Base-by-base conservation (phyloP, 2,113 vertebrate species). In the Chlorodrepanis virens region DNA sequence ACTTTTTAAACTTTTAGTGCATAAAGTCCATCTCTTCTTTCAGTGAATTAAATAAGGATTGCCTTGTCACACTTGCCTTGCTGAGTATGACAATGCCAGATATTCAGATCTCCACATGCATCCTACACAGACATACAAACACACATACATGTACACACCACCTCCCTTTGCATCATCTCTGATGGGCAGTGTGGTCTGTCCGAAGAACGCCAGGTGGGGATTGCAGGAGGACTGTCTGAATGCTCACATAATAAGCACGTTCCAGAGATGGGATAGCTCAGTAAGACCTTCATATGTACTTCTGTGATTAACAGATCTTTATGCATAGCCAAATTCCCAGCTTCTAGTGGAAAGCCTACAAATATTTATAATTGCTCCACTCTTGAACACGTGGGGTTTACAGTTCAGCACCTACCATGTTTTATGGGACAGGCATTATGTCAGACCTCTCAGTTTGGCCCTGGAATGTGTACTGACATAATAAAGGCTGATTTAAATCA, bases 191-290 rank as follows among this genome's bases (percentile, higher is more conserved):
- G 12, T 24, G 33, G 5, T 63, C 40, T 59, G 45, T 24, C 24
- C 5, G 29, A 45, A 45, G 28, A 52, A 8, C 45, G 45, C 7
- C 20, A 14, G 28, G 9, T 17, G 23, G 11, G 15, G 9, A 60
- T 45, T 53, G 20, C 28, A 53, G 33, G 19, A 39, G 2, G 28
- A 25, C 23, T 49, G 20, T n/a, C 20, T 44, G 11, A 68, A 68
- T 31, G 28, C 9, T 68, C 24, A 45, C 11, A 22, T 22, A 45
- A 25, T n/a, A 23, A 59, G 12, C 4, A 5, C 0, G 0, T 53
- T 68, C 39, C 45, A 60, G 61, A 40, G 53, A 16, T 18, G 28
- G 33, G 7, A 24, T 7, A 45, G 45, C 24, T 45, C 20, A 60
- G 39, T 47, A 45, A 74, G 31, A 31, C 9, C 35, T 52, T 27